A percentile compares a stretch with the other conserved stretches of the same genome.
Evolutionary conservation across 2,797 vertebrate species (phyloP).

Genomic region (Chaetophractus vellerosus): DNA sequence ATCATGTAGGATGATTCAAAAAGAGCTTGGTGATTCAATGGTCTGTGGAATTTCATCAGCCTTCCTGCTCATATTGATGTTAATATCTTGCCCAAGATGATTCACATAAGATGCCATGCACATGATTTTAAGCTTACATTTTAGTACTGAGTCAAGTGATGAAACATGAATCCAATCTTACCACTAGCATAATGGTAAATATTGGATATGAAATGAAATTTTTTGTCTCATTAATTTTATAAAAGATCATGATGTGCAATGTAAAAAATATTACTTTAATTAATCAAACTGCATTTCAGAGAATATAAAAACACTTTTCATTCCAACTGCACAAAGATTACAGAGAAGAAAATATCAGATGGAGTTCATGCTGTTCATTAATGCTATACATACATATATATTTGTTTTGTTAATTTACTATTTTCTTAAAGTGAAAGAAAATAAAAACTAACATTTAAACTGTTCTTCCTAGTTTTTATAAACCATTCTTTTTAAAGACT

Average conservation of each 20-base stretch:
- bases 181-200: slow-evolving; percentile 35
- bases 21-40: not conserved
- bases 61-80: not conserved
- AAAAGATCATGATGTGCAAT: not conserved
- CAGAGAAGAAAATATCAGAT: slow-evolving; percentile 23
- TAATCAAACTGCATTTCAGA: slow-evolving; percentile 36
- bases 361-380: not conserved
- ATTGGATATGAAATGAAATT: slow-evolving; percentile 39
- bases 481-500: not conserved
- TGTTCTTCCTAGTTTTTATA: not conserved
- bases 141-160: slow-evolving; percentile 27
- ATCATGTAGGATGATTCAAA: not conserved
- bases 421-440: slow-evolving; percentile 13
- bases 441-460: not conserved
- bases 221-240: slow-evolving; percentile 65
- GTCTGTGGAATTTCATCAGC: slow-evolving; percentile 10
- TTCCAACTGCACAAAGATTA: not conserved
- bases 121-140: slow-evolving; percentile 32
- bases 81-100: not conserved
- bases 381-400: not conserved
- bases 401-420: not conserved
- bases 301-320: slow-evolving; percentile 6
- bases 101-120: not conserved
- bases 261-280: slow-evolving; percentile 60
- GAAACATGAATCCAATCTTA: not conserved